These are phyloP conservation scores for Synanthedon tipuliformis DNA, from an alignment of 2,888 invertebrate species.

Conservation along the genomic window DNA sequence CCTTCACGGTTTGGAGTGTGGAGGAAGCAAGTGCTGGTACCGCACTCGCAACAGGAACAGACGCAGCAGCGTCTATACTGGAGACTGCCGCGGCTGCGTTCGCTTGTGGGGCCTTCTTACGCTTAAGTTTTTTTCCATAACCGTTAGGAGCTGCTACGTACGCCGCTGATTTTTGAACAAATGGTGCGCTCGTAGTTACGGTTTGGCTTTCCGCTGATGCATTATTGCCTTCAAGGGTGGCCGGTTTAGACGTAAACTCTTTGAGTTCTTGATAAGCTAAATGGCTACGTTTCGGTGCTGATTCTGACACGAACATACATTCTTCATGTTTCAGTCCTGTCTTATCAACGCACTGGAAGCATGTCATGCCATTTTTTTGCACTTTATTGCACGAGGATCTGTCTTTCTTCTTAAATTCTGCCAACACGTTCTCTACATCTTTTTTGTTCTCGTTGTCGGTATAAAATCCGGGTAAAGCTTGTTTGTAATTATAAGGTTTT, in stretches of 20 bases:
- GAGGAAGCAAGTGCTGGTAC: slow-evolving; percentile 15
- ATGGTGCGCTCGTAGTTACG: slow-evolving; percentile 45
- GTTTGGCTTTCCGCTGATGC: slow-evolving; percentile 52
- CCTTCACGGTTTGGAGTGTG: slow-evolving; percentile 6
- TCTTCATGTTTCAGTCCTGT: slow-evolving; percentile 80
- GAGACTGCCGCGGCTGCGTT: slow-evolving; percentile 27
- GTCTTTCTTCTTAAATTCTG: slow-evolving; percentile 80
- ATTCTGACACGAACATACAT: slow-evolving; percentile 81
- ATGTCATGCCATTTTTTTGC: slow-evolving; percentile 80
- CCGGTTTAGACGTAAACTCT: slow-evolving; percentile 67
- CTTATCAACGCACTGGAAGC: slow-evolving; percentile 78
- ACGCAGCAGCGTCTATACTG: slow-evolving; percentile 22
- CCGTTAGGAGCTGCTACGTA: slow-evolving; percentile 39
- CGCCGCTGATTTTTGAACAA: slow-evolving; percentile 43
- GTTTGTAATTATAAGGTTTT: slow-evolving; percentile 58
- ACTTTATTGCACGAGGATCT: slow-evolving; percentile 78
- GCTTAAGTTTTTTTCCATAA: slow-evolving; percentile 52
- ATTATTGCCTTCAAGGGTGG: slow-evolving; percentile 31
- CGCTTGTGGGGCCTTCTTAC: slow-evolving; percentile 44
- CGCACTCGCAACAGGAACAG: slow-evolving; percentile 25
- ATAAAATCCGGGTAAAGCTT: slow-evolving; percentile 58
- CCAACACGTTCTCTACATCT: slow-evolving; percentile 77
- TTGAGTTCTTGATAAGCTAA: slow-evolving; percentile 76
- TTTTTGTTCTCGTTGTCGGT: slow-evolving; percentile 70
- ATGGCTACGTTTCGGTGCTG: slow-evolving; percentile 74